phyloP scores from a whole-genome alignment of 2,797 vertebrate genomes.

The Tragopan temminckii region DNA sequence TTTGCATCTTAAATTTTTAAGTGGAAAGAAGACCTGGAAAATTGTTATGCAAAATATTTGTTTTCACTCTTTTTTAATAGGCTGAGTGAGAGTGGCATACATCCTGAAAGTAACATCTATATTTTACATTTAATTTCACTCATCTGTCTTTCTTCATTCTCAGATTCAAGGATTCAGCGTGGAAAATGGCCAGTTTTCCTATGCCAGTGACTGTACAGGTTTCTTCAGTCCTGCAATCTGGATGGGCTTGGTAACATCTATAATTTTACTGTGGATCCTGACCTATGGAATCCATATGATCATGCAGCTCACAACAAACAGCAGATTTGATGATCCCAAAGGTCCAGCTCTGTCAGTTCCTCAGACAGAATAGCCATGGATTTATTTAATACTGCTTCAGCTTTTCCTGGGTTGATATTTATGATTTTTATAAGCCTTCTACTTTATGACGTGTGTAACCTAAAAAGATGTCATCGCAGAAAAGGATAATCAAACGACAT shows the following conservation, averaged over 20 bases:
- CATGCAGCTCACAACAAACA: constrained; percentile 74
- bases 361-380: constrained; percentile 67
- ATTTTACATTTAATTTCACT: background rate
- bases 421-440: background rate
- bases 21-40: background rate
- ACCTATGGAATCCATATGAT: constrained; percentile 71
- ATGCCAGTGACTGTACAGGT: constrained; percentile 71
- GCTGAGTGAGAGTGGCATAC: background rate
- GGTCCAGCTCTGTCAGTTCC: constrained; percentile 62
- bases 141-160: constrained; percentile 24
- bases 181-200: constrained; percentile 65
- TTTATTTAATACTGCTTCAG: background rate
- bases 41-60: background rate
- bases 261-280: constrained; percentile 71
- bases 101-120: constrained; percentile 7
- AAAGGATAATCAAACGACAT: background rate
- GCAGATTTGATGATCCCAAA: constrained; percentile 71
- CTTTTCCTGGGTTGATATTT: background rate
- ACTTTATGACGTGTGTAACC: background rate
- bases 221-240: constrained; percentile 75
- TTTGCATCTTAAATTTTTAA: background rate
- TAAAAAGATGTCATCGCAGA: background rate
- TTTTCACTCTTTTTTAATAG: background rate
- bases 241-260: constrained; percentile 70
- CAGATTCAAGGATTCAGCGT: constrained; percentile 80